Evolutionary conservation across 2,797 vertebrate genomes (phyloP), one percentile per base, ranked within the genome.

Genomic region (Trachurus trachurus): DNA sequence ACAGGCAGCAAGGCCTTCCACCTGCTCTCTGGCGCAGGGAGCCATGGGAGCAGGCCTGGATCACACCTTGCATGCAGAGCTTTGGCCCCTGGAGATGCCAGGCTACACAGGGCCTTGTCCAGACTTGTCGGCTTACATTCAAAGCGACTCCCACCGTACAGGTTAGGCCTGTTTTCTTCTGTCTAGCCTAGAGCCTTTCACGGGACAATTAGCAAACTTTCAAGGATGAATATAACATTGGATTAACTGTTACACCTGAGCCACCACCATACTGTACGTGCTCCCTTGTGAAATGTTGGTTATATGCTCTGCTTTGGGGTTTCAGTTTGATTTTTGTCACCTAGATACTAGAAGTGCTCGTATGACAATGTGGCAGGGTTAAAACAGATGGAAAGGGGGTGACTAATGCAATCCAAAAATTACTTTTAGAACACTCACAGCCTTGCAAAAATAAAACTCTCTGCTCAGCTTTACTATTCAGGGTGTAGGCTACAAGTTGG

Each of bases 141-240:
- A 19, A 9, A 82, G 2, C 71, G 92, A 87, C 87, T 96, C 90
- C 92, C 89, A 50, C 80, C 72, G 78, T 94, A 89, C 89, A 90
- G 87, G 94, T 86, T 79, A 81, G 93, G 87, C 92, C 78, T 90
- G 91, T 93, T 95, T 96, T 89, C 80, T 58, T 90, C 76, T 61
- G 83, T 82, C 76, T 86, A 62, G 88, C 81, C 85, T 56, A 57
- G 75, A 90, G 87, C 86, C 50, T 67, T 86, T 70, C 78, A 76
- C 49, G 57, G 85, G 74, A 86, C 93, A 87, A 95, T 95, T 92
- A 92, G 81, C 71, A 68, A 84, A 87, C 76, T 89, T 68, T 87
- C 75, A 86, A 78, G 53, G 34, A 70, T 81, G 77, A 86, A 64
- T 86, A 69, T 74, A 76, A 87, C 80, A 76, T 68, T 77, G 58